These are phyloP conservation scores for Thalassarche chlororhynchos DNA, from an alignment of 2,113 vertebrate genomes.

Conservation along the genomic window DNA sequence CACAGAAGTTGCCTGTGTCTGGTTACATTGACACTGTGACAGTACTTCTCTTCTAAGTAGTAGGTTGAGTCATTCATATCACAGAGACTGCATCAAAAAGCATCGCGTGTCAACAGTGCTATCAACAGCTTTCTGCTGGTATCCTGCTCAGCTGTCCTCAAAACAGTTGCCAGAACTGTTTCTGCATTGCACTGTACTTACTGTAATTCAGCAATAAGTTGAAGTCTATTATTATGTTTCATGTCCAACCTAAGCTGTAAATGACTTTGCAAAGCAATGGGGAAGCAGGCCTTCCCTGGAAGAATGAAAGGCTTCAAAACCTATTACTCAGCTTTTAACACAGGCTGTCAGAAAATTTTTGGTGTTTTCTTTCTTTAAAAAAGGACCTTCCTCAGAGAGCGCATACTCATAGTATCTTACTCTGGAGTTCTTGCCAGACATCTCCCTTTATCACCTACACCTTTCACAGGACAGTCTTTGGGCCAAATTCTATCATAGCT, in stretches of 20 bases:
- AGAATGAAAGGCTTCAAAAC: background rate
- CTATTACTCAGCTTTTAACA: background rate
- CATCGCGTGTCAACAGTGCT: background rate
- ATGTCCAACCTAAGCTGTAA: background rate
- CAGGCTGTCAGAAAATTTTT: background rate
- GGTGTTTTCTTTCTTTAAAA: background rate
- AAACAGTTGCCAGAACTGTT: background rate
- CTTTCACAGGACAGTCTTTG: background rate
- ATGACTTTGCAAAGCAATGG: background rate
- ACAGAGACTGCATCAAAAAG: background rate
- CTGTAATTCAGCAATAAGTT: background rate
- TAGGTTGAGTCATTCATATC: background rate
- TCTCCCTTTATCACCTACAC: background rate
- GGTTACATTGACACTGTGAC: background rate
- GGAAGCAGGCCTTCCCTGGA: background rate
- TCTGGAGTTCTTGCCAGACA: background rate
- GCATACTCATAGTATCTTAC: background rate
- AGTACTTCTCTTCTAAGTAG: background rate
- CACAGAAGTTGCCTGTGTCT: background rate
- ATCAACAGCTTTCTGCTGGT: background rate
- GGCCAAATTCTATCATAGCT: background rate
- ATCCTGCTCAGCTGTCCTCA: background rate
- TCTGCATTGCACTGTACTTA: background rate
- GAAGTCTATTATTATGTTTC: background rate
- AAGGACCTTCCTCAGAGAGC: background rate